Evolutionary conservation across 1,140 invertebrate genomes (phyloP).

Genomic region (Drosophila serrata): DNA sequence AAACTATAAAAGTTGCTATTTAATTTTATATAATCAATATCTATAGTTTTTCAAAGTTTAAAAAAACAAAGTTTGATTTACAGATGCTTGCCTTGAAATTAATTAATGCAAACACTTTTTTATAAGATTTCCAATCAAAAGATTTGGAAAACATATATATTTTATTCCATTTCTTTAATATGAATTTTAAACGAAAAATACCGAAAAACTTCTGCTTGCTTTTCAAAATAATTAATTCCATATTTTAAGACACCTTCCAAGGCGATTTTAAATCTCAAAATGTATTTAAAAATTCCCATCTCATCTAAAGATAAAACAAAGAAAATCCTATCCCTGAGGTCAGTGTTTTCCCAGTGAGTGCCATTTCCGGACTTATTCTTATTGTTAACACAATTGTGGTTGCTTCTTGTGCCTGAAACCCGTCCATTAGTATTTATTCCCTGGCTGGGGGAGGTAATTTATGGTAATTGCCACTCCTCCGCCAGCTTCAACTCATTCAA

Average conservation of each 20-base stretch:
- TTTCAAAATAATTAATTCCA: too few species aligned
- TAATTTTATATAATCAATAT: not conserved
- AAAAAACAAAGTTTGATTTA: too few species aligned
- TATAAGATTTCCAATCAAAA: too few species aligned
- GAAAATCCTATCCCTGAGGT: not conserved
- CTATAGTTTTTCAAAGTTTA: not conserved
- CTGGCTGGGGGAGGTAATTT: not conserved
- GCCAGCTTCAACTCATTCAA: conserved; percentile 9
- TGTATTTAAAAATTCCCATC: not conserved
- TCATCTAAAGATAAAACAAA: not conserved
- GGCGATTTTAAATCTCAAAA: too few species aligned
- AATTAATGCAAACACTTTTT: too few species aligned
- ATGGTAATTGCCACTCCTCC: not conserved
- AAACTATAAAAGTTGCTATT: too few species aligned
- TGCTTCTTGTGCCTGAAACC: conserved; percentile 46
- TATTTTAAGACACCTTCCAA: not conserved
- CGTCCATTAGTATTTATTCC: conserved; percentile 53
- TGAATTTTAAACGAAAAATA: too few species aligned
- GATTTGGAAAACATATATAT: too few species aligned
- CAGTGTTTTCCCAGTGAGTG: not conserved
- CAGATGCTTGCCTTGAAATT: too few species aligned
- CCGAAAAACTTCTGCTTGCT: not conserved
- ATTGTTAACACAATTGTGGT: conserved; percentile 38
- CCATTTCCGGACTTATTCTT: not conserved
- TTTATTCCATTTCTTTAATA: too few species aligned